Evolutionary conservation across 2,888 invertebrate genomes (phyloP).

Genomic region (Vandiemenella viatica): DNA sequence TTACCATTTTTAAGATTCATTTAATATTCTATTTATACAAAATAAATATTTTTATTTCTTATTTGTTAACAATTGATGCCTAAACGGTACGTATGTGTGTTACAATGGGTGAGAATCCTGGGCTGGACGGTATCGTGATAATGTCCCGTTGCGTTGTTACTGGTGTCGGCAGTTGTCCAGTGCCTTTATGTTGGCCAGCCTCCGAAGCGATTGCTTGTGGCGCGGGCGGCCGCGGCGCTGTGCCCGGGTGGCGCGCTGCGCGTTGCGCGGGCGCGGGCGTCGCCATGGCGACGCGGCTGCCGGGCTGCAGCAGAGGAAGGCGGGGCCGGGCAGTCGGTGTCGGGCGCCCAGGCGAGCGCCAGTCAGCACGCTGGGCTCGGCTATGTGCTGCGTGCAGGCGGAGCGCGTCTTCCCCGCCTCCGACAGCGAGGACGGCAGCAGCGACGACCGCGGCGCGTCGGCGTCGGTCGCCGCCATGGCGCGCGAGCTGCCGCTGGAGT

Average conservation of each 20-base stretch:
- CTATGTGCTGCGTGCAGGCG: constrained; percentile 21
- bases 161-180: too few relatives aligned
- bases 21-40: too few relatives aligned
- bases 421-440: constrained; percentile 18
- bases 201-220: too few relatives aligned
- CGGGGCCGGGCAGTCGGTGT: constrained; percentile 24
- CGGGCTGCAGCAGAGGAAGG: constrained; percentile 17
- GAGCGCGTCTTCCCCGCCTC: constrained; percentile 22
- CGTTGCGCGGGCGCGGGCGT: background rate
- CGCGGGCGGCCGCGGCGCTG: too few relatives aligned
- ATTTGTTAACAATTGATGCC: too few relatives aligned
- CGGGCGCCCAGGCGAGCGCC: background rate
- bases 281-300: background rate
- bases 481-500: constrained; percentile 21
- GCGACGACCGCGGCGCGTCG: constrained; percentile 7
- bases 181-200: too few relatives aligned
- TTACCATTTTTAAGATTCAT: too few relatives aligned
- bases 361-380: background rate
- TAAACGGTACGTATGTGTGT: too few relatives aligned
- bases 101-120: too few relatives aligned
- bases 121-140: too few relatives aligned
- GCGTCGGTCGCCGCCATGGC: constrained; percentile 10
- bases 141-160: too few relatives aligned
- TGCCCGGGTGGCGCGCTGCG: background rate
- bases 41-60: too few relatives aligned